These are phyloP conservation scores for Ecdyonurus torrentis DNA, from an alignment of 2,888 invertebrate species.

Conservation along the genomic window DNA sequence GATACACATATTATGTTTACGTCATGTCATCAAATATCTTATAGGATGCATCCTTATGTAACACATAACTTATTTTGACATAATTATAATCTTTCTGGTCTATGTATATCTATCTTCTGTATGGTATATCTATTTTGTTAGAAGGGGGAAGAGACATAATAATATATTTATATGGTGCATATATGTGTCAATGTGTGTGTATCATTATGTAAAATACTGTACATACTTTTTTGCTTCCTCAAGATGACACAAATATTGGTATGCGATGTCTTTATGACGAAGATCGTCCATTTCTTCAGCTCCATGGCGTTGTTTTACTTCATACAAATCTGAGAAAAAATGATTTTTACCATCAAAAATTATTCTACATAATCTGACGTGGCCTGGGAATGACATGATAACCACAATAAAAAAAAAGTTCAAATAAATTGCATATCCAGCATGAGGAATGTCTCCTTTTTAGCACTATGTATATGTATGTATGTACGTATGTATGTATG, in stretches of 20 bases:
- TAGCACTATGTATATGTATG: too few relatives aligned
- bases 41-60: too few relatives aligned
- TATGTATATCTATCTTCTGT: neutral
- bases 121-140: neutral
- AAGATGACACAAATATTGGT: constrained; percentile 60
- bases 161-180: constrained; percentile 2
- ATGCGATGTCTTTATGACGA: constrained; percentile 53
- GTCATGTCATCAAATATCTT: too few relatives aligned
- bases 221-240: constrained; percentile 56
- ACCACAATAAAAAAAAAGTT: too few relatives aligned
- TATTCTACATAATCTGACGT: neutral
- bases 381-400: neutral
- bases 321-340: constrained; percentile 6
- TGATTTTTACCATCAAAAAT: neutral
- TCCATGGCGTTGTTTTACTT: constrained; percentile 17
- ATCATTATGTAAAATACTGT: neutral
- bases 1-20: too few relatives aligned
- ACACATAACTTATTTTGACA: too few relatives aligned
- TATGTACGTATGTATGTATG: too few relatives aligned
- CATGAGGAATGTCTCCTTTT: too few relatives aligned
- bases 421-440: too few relatives aligned
- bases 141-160: neutral
- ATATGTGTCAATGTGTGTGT: constrained; percentile 2
- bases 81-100: too few relatives aligned
- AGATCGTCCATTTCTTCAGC: constrained; percentile 58